A percentile compares a stretch with the other conserved stretches of the same genome.
Evolutionary conservation across 2,888 invertebrate species (phyloP).

Genomic region (Drosophila tanythrix): DNA sequence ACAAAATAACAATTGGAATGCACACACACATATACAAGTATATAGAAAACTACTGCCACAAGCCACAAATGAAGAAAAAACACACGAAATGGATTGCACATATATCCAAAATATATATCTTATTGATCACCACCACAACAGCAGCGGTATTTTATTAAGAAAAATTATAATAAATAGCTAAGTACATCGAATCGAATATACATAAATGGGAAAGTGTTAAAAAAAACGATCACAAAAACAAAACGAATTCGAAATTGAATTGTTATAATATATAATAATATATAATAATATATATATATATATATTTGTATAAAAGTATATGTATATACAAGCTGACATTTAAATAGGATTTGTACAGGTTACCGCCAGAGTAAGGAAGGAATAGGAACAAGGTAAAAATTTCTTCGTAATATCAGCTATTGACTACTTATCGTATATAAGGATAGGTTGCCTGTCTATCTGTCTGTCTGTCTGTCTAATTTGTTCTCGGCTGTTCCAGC

Average conservation of each 20-base stretch:
- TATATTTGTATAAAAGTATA: constrained; percentile 4
- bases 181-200: constrained; percentile 35
- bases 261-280: neutral
- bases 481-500: constrained; percentile 62
- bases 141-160: constrained; percentile 65
- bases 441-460: neutral
- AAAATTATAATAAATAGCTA: constrained; percentile 52
- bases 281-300: constrained; percentile 3
- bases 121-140: constrained; percentile 35
- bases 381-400: neutral
- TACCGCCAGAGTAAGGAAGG: constrained; percentile 10
- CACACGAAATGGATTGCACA: constrained; percentile 47
- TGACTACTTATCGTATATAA: constrained; percentile 34
- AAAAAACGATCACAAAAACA: constrained; percentile 47
- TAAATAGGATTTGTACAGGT: constrained; percentile 37
- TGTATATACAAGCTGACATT: constrained; percentile 33
- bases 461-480: constrained; percentile 36
- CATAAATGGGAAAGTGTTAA: constrained; percentile 20
- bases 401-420: constrained; percentile 40
- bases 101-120: constrained; percentile 36
- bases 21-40: constrained; percentile 29
- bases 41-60: constrained; percentile 29
- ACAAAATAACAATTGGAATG: constrained; percentile 32
- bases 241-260: constrained; percentile 10
- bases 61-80: constrained; percentile 32